phyloP scores from a whole-genome alignment of 2,113 vertebrate genomes.

The Megaceryle maxima region DNA sequence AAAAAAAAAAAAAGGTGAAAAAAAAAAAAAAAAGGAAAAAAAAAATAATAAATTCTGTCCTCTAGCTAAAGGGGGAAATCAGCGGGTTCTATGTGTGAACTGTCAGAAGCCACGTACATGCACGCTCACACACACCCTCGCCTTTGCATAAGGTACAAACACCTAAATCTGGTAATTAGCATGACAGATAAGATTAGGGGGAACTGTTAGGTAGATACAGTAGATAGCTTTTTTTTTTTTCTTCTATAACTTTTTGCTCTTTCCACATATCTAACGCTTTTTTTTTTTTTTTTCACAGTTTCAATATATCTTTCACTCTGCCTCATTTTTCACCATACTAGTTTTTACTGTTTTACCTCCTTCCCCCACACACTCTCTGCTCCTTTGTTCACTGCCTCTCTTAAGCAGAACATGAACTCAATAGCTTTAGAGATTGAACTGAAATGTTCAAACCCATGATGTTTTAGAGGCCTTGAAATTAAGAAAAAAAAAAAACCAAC shows the following conservation, averaged over 20 bases:
- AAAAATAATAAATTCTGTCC: too few species aligned
- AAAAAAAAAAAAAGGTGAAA: too few species aligned
- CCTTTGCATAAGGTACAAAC: neutral
- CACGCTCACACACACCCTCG: neutral
- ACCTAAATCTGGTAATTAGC: constrained; percentile 25
- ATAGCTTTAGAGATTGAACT: neutral
- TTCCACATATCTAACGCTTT: neutral
- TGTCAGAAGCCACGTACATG: neutral
- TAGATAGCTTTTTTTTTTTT: neutral
- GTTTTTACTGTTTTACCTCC: neutral
- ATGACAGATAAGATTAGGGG: neutral
- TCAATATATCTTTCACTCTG: constrained; percentile 5
- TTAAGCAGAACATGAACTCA: constrained; percentile 28
- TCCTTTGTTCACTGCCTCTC: constrained; percentile 27
- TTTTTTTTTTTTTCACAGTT: neutral
- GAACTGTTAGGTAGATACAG: neutral
- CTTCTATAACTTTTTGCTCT: neutral
- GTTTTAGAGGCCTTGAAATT: neutral
- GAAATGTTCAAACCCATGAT: neutral
- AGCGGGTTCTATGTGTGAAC: neutral
- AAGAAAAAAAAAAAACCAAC: neutral
- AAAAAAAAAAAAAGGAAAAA: too few species aligned
- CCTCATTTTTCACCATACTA: neutral
- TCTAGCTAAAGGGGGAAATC: neutral
- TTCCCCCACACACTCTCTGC: neutral